Evolutionary conservation across 2,888 invertebrate genomes (phyloP), one percentile per base, ranked within the genome.

Genomic region (Furcula furcula): DNA sequence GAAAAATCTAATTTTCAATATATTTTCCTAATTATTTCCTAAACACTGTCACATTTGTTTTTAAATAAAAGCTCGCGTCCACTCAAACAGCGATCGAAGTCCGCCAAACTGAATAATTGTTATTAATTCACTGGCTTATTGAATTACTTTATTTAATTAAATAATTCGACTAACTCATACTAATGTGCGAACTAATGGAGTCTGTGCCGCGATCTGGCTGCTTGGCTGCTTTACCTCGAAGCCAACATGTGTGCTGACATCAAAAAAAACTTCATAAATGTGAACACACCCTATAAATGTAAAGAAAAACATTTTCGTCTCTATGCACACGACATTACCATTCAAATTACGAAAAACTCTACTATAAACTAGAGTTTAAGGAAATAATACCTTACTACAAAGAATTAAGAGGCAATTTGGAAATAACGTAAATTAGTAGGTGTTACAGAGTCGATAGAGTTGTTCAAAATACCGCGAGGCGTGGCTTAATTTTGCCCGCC

Each of bases 141-240:
- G 74, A 84, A 88, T 88, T 87, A 88, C 85, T 80, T 79, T 77
- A 78, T 76, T 66, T 85, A 88, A 88, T 88, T 87, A 76, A 77
- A 84, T 86, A 84, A 87, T 86, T 84, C 77, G 73, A 80, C 86
- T 87, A 87, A 88, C 84, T 82, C 78, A 64, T 57, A 46, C 76
- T 87, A 88, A 88, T 88, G 88, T 86, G 85, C 65, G 87, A 84
- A 88, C 87, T 85, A 88, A 88, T 88, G 86, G 83, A 83, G 73
- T 78, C 59, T 65, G 73, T 82, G 66, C 76, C 57, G 65, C 52
- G 84, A 76, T 86, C 86, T 88, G 88, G 86, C 88, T 85, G 55
- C 59, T 61, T 56, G 45, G 62, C 57, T 57, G 66, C 63, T 57
- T 63, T 65, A 58, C 57, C 65, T 68, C 65, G 60, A 59, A 57